Conservation (phyloP, 2,888 invertebrate genomes). For the Taphrorychus bicolor region DNA sequence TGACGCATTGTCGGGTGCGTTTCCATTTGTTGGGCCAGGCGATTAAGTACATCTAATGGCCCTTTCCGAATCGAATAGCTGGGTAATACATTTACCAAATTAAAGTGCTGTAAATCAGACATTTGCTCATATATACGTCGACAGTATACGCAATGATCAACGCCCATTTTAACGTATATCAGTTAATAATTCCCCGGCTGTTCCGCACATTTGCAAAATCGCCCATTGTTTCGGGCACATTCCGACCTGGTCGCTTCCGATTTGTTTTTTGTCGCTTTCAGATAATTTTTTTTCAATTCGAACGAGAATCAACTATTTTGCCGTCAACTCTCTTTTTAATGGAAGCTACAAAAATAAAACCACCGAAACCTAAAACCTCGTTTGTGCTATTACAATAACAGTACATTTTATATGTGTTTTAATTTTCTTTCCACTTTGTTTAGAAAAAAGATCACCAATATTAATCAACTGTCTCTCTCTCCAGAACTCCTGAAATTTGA, state of each 20-base stretch:
- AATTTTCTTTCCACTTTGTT: too few relatives aligned
- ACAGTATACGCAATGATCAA: conserved; percentile 33
- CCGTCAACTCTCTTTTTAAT: too few relatives aligned
- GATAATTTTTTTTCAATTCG: background rate
- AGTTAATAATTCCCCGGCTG: conserved; percentile 34
- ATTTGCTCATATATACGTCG: conserved; percentile 35
- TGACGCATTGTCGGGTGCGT: background rate
- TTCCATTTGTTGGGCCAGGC: background rate
- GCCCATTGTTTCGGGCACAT: background rate
- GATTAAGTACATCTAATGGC: conserved; percentile 40
- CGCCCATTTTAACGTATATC: conserved; percentile 33
- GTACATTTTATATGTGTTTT: too few relatives aligned
- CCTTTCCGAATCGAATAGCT: conserved; percentile 41
- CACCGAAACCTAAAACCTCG: too few relatives aligned
- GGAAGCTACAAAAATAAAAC: too few relatives aligned
- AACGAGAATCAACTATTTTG: too few relatives aligned
- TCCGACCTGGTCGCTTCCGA: background rate
- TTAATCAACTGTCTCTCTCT: too few relatives aligned
- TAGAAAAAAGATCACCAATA: too few relatives aligned
- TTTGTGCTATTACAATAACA: too few relatives aligned
- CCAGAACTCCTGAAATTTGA: too few relatives aligned
- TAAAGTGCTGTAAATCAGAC: conserved; percentile 43
- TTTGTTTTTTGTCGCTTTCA: background rate
- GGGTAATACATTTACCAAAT: conserved; percentile 43
- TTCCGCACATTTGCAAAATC: conserved; percentile 15